phyloP scores from a whole-genome alignment of 2,113 vertebrate species.

The Carettochelys insculpta region DNA sequence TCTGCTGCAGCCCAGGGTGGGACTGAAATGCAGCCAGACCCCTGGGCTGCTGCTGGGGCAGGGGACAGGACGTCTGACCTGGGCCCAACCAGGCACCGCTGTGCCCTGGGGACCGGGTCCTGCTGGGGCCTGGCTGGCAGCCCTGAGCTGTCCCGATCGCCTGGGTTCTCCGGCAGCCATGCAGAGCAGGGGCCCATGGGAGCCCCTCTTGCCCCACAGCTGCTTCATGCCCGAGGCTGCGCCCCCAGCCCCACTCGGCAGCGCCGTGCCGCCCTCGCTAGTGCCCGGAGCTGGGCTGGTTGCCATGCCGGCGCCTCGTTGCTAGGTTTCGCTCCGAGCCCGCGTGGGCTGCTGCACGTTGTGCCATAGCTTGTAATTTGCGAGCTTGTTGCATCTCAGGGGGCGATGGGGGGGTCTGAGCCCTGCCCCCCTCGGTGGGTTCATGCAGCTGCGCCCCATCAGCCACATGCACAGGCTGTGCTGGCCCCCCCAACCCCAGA shows the following conservation, averaged over 20 bases:
- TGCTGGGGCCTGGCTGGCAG: not conserved
- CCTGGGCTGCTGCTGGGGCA: not conserved
- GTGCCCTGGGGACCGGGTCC: not conserved
- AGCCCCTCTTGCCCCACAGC: not conserved
- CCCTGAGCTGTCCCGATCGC: not conserved
- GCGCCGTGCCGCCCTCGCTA: not conserved
- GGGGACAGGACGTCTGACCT: not conserved
- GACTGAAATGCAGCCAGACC: not conserved
- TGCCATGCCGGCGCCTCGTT: constrained; percentile 62
- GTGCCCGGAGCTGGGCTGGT: constrained; percentile 17
- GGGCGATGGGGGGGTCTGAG: not conserved
- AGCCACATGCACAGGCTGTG: no score
- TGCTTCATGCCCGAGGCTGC: not conserved
- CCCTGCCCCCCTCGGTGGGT: not conserved
- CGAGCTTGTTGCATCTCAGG: not conserved
- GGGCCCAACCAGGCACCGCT: no score
- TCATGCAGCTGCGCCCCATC: no score
- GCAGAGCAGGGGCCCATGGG: not conserved
- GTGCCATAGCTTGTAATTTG: constrained; percentile 51
- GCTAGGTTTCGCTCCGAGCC: constrained; percentile 65
- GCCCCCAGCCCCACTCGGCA: not conserved
- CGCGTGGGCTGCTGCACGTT: constrained; percentile 54
- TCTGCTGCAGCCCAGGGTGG: not conserved
- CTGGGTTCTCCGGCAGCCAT: no score
- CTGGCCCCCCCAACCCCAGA: no score